Evolutionary conservation across 2,113 vertebrate species (phyloP), one percentile per base, ranked within the genome.

Genomic region (Syngnathus scovelli): DNA sequence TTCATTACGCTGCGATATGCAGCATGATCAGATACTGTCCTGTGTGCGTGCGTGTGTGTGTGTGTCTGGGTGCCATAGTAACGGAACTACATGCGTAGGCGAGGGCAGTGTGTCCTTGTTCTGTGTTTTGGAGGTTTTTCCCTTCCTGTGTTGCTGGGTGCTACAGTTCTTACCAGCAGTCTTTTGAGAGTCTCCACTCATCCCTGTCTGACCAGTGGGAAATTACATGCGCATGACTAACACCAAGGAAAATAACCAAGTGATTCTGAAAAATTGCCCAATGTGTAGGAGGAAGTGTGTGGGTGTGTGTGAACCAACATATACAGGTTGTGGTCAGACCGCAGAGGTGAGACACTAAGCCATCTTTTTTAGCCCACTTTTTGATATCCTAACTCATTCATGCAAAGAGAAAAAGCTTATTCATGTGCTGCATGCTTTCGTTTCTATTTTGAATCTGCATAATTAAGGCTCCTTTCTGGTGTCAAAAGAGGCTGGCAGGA

Each of bases 61-160:
- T 1, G 9, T 58, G 49, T 38, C 33, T 61, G 7, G 69, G 27
- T 67, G 36, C 75, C 83, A 87, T 85, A 60, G 91, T 77, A 83
- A 90, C 81, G 48, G 46, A 48, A 74, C 67, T 1, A 64, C 39
- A 52, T 77, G 66, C 12, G 83, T 86, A 82, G 80, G 78, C 70
- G 72, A 70, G 64, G 54, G 64, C 76, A 69, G 76, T 19, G 12
- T 66, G 75, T 78, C 70, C 80, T 78, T 77, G 79, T 72, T 78
- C 49, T 13, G 38, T 43, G 36, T 21, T 68, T 55, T 51, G 27
- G 15, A 64, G 48, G 46, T 70, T 79, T 79, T 76, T 10, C 44
- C 64, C 77, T 85, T 85, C 78, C 77, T 79, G 83, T 60, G 67
- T 61, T 79, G 69, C 65, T 75, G 69, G 61, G 70, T 79, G 52